A percentile compares a stretch with the other conserved stretches of the same genome.
Evolutionary conservation across 2,113 vertebrate species (phyloP).

Genomic region (Notothenia rossii): DNA sequence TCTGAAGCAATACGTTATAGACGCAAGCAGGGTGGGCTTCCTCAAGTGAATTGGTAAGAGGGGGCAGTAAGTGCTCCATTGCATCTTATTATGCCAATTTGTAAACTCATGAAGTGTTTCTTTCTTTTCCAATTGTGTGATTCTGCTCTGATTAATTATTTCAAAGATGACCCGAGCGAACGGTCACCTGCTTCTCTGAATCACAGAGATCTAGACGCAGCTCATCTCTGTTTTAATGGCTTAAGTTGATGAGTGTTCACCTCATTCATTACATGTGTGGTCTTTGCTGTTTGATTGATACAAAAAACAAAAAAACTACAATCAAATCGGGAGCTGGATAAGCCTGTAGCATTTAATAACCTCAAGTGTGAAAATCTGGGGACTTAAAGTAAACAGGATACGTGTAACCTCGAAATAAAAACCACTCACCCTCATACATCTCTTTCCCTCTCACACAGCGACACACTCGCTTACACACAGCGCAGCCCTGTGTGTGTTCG

Average conservation of each 20-base stretch:
- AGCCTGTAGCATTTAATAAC: slow-evolving; percentile 20
- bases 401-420: slow-evolving; percentile 31
- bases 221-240: not conserved
- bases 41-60: not conserved
- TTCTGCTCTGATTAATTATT: not conserved
- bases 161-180: not conserved
- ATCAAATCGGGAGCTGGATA: slow-evolving; percentile 10
- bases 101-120: not conserved
- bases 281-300: not conserved
- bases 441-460: slow-evolving; percentile 39
- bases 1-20: not conserved
- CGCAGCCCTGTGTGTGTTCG: slow-evolving; percentile 63
- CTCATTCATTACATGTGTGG: not conserved
- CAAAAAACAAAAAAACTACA: not conserved
- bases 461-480: slow-evolving; percentile 47
- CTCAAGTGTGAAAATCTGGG: slow-evolving; percentile 22
- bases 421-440: slow-evolving; percentile 16
- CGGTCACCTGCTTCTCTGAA: slow-evolving; percentile 1
- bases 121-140: not conserved
- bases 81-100: not conserved
- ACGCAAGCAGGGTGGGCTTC: not conserved
- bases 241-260: slow-evolving; percentile 4
- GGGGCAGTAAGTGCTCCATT: not conserved
- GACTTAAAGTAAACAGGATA: slow-evolving; percentile 27
- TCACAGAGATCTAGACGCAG: not conserved